A percentile compares a stretch with the other conserved stretches of the same genome.
phyloP scores from a whole-genome alignment of 2,113 vertebrate species.

The Dipodomys stephensi region DNA sequence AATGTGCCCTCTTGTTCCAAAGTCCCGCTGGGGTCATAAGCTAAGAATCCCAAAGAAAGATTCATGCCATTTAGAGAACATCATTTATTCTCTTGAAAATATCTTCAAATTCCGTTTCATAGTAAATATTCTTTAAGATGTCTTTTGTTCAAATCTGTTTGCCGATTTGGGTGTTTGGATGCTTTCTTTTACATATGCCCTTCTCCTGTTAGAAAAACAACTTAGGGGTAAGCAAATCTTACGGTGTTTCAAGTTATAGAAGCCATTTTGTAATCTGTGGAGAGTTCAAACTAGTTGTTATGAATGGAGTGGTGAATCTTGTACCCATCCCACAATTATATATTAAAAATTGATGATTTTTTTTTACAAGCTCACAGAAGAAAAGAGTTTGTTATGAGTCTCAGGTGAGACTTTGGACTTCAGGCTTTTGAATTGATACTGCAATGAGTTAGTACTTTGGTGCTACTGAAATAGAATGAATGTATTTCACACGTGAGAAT shows the following conservation, averaged over 20 bases:
- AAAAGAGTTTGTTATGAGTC: no score
- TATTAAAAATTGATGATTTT: no score
- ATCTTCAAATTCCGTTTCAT: slow-evolving; percentile 64
- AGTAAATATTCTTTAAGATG: slow-evolving; percentile 50
- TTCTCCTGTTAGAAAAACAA: not conserved
- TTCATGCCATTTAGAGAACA: slow-evolving; percentile 63
- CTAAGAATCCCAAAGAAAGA: slow-evolving; percentile 59
- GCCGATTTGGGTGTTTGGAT: not conserved
- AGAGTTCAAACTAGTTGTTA: slow-evolving; percentile 8
- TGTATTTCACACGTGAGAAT: no score
- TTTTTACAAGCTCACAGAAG: no score
- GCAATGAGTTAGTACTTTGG: no score
- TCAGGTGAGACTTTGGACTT: no score
- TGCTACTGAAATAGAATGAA: no score
- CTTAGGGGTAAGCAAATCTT: not conserved
- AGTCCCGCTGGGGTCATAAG: slow-evolving; percentile 68
- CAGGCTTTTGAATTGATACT: no score
- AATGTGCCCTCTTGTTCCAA: slow-evolving; percentile 68
- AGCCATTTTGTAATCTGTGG: slow-evolving; percentile 28
- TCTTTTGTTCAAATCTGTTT: slow-evolving; percentile 48
- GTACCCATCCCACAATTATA: no score
- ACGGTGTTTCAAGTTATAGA: not conserved
- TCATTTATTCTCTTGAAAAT: slow-evolving; percentile 58
- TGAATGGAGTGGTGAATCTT: no score
- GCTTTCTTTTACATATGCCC: not conserved